These are phyloP conservation scores for Heliothis peltigera DNA, from an alignment of 2,888 invertebrate species.

Conservation along the genomic window DNA sequence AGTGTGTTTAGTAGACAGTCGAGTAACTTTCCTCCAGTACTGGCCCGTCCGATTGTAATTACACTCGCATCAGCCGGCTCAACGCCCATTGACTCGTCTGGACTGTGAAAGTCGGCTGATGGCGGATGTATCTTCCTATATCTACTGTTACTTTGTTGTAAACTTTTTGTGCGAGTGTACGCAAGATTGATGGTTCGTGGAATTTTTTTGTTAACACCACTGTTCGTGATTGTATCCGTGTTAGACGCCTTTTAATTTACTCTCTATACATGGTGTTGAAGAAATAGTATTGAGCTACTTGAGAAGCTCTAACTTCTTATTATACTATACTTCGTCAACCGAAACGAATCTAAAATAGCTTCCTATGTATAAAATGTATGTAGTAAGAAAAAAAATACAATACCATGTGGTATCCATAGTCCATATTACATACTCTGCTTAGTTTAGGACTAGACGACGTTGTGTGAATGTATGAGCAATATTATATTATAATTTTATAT, in stretches of 20 bases:
- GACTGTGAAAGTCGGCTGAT: slow-evolving; percentile 51
- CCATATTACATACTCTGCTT: too few species aligned
- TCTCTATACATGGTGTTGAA: neutral
- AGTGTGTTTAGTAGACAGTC: slow-evolving; percentile 44
- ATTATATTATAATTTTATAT: too few species aligned
- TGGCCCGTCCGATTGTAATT: slow-evolving; percentile 53
- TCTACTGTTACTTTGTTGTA: slow-evolving; percentile 1
- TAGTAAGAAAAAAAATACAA: too few species aligned
- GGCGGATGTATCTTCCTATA: slow-evolving; percentile 10
- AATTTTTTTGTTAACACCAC: slow-evolving; percentile 9
- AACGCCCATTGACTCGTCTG: slow-evolving; percentile 27
- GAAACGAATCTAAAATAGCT: too few species aligned
- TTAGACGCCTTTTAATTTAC: slow-evolving; percentile 1
- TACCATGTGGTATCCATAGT: too few species aligned
- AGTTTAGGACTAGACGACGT: too few species aligned
- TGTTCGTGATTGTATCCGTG: neutral
- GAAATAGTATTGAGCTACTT: too few species aligned
- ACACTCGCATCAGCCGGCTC: slow-evolving; percentile 34
- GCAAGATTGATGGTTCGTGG: slow-evolving; percentile 18
- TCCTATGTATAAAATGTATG: too few species aligned
- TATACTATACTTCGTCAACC: too few species aligned
- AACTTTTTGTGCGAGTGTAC: slow-evolving; percentile 25
- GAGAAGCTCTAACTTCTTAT: too few species aligned
- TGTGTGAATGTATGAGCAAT: too few species aligned
- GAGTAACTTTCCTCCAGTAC: slow-evolving; percentile 66